phyloP scores from a whole-genome alignment of 2,113 vertebrate genomes.

The Indicator indicator region DNA sequence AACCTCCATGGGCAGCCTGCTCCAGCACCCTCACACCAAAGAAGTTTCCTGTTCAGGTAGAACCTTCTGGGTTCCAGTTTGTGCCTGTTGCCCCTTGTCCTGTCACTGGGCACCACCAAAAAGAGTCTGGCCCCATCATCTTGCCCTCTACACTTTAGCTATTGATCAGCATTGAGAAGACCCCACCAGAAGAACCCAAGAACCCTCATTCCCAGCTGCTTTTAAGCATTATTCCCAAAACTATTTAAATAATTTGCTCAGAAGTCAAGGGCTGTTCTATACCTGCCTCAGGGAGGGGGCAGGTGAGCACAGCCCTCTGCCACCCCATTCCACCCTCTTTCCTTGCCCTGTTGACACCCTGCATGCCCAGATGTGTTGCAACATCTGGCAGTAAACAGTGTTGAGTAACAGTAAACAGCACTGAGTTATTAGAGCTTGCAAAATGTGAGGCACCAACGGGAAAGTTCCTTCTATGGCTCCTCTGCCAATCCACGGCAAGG shows the following conservation, averaged over 20 bases:
- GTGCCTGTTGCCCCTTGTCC: too few relatives aligned
- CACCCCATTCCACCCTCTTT: neutral
- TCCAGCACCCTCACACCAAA: neutral
- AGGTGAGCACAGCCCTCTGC: neutral
- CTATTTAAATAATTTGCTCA: accelerated
- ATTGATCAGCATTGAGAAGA: neutral
- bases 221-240: neutral
- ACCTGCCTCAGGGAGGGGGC: neutral
- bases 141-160: neutral
- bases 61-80: too few relatives aligned
- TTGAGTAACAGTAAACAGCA: too few relatives aligned
- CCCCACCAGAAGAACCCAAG: neutral
- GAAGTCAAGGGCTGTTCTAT: accelerated
- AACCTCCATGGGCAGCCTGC: neutral
- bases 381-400: neutral
- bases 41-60: neutral
- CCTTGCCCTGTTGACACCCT: neutral
- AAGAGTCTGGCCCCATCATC: neutral
- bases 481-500: neutral
- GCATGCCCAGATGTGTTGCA: neutral
- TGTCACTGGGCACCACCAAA: too few relatives aligned
- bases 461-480: neutral
- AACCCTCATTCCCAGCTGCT: accelerated
- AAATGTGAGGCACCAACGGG: accelerated
- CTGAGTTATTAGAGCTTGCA: neutral